phyloP scores from a whole-genome alignment of 2,797 vertebrate genomes.

The Petrocephalus schoutedeni region DNA sequence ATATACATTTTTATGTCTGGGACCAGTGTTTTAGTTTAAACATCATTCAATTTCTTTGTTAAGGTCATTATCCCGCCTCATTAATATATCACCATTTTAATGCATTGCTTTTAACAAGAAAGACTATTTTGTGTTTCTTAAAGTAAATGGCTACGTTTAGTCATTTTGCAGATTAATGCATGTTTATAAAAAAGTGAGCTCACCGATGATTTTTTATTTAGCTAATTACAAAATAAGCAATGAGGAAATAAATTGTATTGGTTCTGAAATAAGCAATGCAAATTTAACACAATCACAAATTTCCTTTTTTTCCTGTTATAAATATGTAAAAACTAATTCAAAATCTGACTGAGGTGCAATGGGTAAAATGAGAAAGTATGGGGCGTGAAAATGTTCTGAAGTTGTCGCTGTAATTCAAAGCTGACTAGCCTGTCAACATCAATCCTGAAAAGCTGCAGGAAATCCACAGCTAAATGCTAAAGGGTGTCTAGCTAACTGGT shows the following conservation, averaged over 20 bases:
- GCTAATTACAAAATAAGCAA: background rate
- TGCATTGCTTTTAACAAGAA: background rate
- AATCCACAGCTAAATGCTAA: background rate
- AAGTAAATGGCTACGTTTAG: background rate
- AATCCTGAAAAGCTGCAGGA: background rate
- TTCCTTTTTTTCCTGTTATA: background rate
- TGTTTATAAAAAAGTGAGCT: conserved; percentile 11
- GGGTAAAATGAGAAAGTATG: background rate
- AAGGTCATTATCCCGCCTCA: background rate
- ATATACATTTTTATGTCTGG: background rate
- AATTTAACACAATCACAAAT: background rate
- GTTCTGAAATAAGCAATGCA: background rate
- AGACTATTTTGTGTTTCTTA: background rate
- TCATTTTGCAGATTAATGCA: conserved; percentile 10
- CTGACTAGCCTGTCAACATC: background rate
- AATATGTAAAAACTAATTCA: background rate
- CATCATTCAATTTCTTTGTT: background rate
- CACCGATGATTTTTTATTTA: background rate
- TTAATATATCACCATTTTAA: conserved; percentile 11
- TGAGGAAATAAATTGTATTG: background rate
- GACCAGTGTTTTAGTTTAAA: background rate
- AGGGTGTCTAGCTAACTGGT: background rate
- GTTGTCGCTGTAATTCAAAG: background rate
- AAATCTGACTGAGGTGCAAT: background rate
- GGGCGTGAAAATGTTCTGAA: background rate